Conservation (phyloP, 2,113 vertebrate genomes). For the Ictalurus punctatus region DNA sequence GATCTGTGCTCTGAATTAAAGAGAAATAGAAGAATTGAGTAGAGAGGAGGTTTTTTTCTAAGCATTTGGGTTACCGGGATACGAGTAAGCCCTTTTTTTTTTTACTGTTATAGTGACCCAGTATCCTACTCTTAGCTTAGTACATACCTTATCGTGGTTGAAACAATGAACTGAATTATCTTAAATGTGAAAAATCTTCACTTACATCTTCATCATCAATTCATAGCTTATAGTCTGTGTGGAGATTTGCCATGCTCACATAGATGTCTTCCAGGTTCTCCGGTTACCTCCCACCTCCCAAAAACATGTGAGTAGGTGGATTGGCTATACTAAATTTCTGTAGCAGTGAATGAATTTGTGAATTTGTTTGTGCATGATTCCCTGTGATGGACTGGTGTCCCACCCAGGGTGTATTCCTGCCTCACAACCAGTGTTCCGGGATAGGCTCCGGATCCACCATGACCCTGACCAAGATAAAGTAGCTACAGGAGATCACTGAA, state of each 20-base stretch:
- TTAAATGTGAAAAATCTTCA: not conserved
- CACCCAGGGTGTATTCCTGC: not conserved
- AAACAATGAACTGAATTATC: not conserved
- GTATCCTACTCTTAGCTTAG: not conserved
- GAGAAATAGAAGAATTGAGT: not conserved
- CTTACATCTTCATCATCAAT: not conserved
- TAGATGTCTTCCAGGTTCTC: not conserved
- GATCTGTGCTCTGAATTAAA: not conserved
- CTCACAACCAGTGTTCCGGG: not conserved
- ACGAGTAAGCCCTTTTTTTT: not conserved
- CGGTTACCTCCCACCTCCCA: not conserved
- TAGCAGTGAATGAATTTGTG: not conserved
- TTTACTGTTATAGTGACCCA: not conserved
- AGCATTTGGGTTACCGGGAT: slow-evolving; percentile 1
- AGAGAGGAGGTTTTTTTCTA: not conserved
- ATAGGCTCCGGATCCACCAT: not conserved
- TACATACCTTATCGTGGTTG: not conserved
- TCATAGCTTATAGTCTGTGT: not conserved
- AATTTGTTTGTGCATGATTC: not conserved
- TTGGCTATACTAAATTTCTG: not conserved
- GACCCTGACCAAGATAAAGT: not conserved
- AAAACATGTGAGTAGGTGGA: not conserved
- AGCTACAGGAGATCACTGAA: not conserved
- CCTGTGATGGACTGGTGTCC: not conserved
- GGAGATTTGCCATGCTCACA: not conserved